Percentiles rank a stretch among this genome's conserved stretches.
phyloP scores from a whole-genome alignment of 2,888 invertebrate species.

The Chrysomela aeneicollis region DNA sequence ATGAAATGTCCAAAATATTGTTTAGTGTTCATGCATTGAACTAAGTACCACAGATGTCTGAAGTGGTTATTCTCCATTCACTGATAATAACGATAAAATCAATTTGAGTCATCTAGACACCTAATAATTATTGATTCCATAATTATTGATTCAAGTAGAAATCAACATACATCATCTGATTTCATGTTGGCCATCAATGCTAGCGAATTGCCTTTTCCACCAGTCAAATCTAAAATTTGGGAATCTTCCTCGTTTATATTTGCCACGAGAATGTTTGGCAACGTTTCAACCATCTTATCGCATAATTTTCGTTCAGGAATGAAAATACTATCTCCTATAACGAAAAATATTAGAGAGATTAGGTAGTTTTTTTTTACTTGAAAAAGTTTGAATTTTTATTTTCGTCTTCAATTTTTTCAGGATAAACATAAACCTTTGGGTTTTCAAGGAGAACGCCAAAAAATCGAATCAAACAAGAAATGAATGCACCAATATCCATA shows the following conservation, averaged over 20 bases:
- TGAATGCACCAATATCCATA: no score
- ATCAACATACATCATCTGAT: conserved; percentile 61
- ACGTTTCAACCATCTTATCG: conserved; percentile 35
- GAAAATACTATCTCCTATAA: conserved; percentile 26
- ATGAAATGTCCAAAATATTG: no score
- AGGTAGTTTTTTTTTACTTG: no score
- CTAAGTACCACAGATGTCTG: not conserved
- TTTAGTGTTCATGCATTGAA: not conserved
- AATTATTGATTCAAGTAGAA: not conserved
- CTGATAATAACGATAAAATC: not conserved
- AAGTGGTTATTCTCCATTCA: not conserved
- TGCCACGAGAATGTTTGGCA: conserved; percentile 40
- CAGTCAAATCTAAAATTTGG: conserved; percentile 68
- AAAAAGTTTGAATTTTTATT: no score
- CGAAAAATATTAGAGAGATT: no score
- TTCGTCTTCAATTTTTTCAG: no score
- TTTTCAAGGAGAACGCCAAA: no score
- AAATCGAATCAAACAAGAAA: no score
- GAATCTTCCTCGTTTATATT: conserved; percentile 64
- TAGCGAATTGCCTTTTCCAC: conserved; percentile 83
- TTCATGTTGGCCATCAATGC: conserved; percentile 67
- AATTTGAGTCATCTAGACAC: not conserved
- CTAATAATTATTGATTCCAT: not conserved
- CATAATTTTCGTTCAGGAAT: conserved; percentile 41
- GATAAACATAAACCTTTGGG: no score